Percentiles rank a stretch among this genome's conserved stretches.
Evolutionary conservation across 2,888 invertebrate species (phyloP).

Genomic region (Dynastes hyllus): DNA sequence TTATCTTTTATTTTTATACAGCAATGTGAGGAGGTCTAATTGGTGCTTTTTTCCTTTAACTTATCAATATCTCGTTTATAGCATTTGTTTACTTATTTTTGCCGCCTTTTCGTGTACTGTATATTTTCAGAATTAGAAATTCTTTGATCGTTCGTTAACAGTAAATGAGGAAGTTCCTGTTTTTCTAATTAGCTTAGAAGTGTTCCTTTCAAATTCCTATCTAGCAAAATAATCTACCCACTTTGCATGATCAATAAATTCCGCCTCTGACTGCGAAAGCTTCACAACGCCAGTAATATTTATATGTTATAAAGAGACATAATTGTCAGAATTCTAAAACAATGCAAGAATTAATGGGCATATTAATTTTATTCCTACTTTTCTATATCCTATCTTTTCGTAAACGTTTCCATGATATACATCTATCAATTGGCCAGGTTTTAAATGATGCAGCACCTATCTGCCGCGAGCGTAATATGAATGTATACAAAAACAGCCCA

Average conservation of each 20-base stretch:
- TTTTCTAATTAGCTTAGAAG: slow-evolving; percentile 14
- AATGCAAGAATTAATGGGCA: neutral
- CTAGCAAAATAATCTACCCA: slow-evolving; percentile 21
- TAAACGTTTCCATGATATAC: slow-evolving; percentile 4
- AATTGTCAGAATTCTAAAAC: slow-evolving; percentile 15
- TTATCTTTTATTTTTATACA: no score
- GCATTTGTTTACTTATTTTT: neutral
- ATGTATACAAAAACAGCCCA: slow-evolving; percentile 29
- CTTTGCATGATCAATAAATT: slow-evolving; percentile 10
- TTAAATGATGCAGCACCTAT: slow-evolving; percentile 19
- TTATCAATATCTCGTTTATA: no score
- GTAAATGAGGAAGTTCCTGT: slow-evolving; percentile 6
- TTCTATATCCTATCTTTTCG: neutral
- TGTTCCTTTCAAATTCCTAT: neutral
- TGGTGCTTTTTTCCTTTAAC: no score
- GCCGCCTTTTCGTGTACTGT: neutral
- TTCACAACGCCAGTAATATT: neutral
- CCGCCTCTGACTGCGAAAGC: neutral
- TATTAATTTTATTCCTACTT: slow-evolving; percentile 4
- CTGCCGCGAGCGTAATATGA: neutral
- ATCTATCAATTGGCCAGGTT: slow-evolving; percentile 11
- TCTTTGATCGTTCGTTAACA: slow-evolving; percentile 16
- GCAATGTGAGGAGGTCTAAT: no score
- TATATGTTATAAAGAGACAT: slow-evolving; percentile 4
- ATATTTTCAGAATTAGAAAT: slow-evolving; percentile 7